Base-by-base conservation (phyloP, 2,797 vertebrate species). In the Rhinogobio ventralis region DNA sequence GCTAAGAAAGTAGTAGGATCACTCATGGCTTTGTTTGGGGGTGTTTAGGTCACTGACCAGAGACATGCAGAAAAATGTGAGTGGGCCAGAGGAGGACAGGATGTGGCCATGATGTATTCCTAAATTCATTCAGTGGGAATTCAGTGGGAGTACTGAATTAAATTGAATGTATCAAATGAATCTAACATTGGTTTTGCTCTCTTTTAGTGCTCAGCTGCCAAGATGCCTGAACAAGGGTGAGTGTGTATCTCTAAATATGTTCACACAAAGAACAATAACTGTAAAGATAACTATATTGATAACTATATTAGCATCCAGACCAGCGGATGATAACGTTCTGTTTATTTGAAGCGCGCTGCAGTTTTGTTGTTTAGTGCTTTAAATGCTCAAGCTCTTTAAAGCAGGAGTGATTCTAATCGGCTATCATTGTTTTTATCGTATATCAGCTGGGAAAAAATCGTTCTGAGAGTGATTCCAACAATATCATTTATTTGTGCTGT, bases 211-310 rank as follows among this genome's bases (percentile, higher is more conserved):
- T 46, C 39, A 55, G 19, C 51, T 25, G 28, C 45, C 13, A 68
- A 68, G 13, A 80, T 80, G 64, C 64, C 78, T 39, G 78, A 80
- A 53, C 78, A 80, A 80, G 78, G 78, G 78, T 80, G 33, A 80
- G 78, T 64, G 39, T 45, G 39, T 3, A 19, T 78, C 15, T 57
- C 14, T 39, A 60, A 60, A 13, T 3, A 1, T 17, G 28, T 64
- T 64, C 15, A 17, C 62, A 30, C 25, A 28, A 64, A 64, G 28
- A 17, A 17, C 7, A 7, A 19, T 64, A 30, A 30, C 19, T 53
- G 51, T 20, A 19, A 53, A 19, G 51, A 53, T 19, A 2, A 19
- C 25, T 64, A 30, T 30, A 62, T 7, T 15, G 2, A 1, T 15
- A 15, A 28, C 25, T 14, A 28, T 15, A 53, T 53, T 8, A 30